Evolutionary conservation across 1,140 invertebrate genomes (phyloP), one percentile per base, ranked within the genome.

Genomic region (Zophobas atratus): DNA sequence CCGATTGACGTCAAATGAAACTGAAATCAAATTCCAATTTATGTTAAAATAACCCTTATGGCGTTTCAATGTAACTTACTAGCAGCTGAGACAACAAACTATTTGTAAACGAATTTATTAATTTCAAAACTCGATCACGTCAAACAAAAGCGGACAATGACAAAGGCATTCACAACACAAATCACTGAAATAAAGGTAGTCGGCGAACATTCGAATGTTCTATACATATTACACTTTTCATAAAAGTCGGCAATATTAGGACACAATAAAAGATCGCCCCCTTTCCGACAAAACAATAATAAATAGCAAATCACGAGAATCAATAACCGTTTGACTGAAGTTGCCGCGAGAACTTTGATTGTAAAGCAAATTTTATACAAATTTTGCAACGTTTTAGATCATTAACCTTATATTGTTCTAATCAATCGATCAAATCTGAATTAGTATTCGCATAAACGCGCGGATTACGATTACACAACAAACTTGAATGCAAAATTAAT

Each of bases 1-100:
- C 38, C 60, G 35, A 67, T 67, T 67, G 60, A 67, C 60, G 60
- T 67, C 60, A 67, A 67, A 67, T 67, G 60, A 67, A 67, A 67
- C 39, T 67, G 60, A 67, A 67, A 43, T 67, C 60, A 67, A 67
- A 67, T 41, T 32, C 39, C 60, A 60, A 60, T 60, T 67, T 43
- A n/a, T 67, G 60, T 67, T 67, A 4, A 67, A 67, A 43, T 1
- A 67, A 67, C 60, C 38, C 39, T 67, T 39, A 63, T 36, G 20
- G 20, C 20, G 20, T 20, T 20, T 20, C 20, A 20, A 20, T 20
- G 20, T 20, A 20, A 20, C 20, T 20, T 20, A 20, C 20, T 20
- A 20, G 20, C 20, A 20, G 20, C 20, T 20, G 20, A 20, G 20
- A 20, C 20, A 20, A 20, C 20, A 20, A 20, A 20, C 20, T 20